phyloP scores from a whole-genome alignment of 2,888 invertebrate genomes.

The Drosophila gaucha region DNA sequence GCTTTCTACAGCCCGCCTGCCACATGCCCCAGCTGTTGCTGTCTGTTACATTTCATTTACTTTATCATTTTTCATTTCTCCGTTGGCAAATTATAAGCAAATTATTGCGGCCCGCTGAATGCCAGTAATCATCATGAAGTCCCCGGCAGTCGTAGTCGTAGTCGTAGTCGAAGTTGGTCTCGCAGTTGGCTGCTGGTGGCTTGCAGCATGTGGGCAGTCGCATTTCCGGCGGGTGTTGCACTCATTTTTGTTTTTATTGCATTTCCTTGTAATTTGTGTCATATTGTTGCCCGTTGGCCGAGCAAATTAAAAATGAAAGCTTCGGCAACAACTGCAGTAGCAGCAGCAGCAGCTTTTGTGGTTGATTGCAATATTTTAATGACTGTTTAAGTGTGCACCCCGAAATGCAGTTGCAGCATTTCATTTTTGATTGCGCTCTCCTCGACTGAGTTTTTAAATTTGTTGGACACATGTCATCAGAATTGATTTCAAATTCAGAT shows the following conservation, averaged over 20 bases:
- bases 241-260: conserved; percentile 58
- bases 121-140: conserved; percentile 64
- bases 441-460: not conserved
- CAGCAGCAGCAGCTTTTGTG: conserved; percentile 47
- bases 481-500: not conserved
- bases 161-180: conserved; percentile 9
- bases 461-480: no score
- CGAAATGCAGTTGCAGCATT: conserved; percentile 53
- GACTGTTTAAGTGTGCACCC: conserved; percentile 64
- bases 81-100: conserved; percentile 69
- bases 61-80: conserved; percentile 64
- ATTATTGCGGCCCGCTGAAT: conserved; percentile 69
- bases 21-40: conserved; percentile 22
- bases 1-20: no score
- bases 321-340: conserved; percentile 30
- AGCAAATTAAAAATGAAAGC: conserved; percentile 63
- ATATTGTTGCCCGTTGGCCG: conserved; percentile 68
- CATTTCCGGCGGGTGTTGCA: conserved; percentile 39
- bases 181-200: not conserved
- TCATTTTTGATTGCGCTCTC: conserved; percentile 16
- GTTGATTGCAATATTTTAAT: conserved; percentile 63
- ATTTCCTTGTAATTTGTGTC: conserved; percentile 75
- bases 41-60: conserved; percentile 70
- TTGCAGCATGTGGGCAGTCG: conserved; percentile 24
- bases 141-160: conserved; percentile 7